A percentile compares a stretch with the other conserved stretches of the same genome.
Evolutionary conservation across 2,888 invertebrate genomes (phyloP).

Genomic region (Leucoptera coffeella): DNA sequence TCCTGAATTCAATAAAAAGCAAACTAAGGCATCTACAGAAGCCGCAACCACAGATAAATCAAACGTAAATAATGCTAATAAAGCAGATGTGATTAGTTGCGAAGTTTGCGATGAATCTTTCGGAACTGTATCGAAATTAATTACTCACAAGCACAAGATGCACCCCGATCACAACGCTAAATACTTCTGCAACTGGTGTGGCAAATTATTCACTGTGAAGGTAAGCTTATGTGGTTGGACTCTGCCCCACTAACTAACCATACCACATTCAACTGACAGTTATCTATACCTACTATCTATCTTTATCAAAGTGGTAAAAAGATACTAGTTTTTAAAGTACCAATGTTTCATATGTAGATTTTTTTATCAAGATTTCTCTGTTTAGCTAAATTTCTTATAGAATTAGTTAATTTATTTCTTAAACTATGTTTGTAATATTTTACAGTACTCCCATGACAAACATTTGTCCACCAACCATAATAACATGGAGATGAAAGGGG

Average conservation of each 20-base stretch:
- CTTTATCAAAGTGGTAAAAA: too few species aligned
- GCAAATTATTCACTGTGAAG: constrained; percentile 63
- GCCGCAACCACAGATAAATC: constrained; percentile 13
- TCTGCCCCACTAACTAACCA: too few species aligned
- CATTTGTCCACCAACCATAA: constrained; percentile 47
- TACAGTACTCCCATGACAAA: constrained; percentile 53
- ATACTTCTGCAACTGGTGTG: constrained; percentile 62
- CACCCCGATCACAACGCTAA: constrained; percentile 59
- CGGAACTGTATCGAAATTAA: constrained; percentile 55
- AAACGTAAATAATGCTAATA: constrained; percentile 16
- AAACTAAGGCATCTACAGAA: constrained; percentile 14
- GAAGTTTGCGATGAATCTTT: constrained; percentile 57
- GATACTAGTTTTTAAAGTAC: too few species aligned
- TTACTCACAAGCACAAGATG: constrained; percentile 61
- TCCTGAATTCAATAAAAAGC: constrained; percentile 48
- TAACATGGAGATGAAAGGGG: constrained; percentile 9
- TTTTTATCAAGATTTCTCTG: too few species aligned
- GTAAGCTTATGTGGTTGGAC: too few species aligned
- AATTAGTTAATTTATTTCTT: background rate
- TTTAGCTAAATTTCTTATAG: background rate
- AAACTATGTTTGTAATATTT: constrained; percentile 9
- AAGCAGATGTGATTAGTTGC: constrained; percentile 36
- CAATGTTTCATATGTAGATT: too few species aligned
- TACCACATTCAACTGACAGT: too few species aligned
- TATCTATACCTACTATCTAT: too few species aligned